Evolutionary conservation across 2,797 vertebrate genomes (phyloP).

Genomic region (Crossoptilon crossoptilon): DNA sequence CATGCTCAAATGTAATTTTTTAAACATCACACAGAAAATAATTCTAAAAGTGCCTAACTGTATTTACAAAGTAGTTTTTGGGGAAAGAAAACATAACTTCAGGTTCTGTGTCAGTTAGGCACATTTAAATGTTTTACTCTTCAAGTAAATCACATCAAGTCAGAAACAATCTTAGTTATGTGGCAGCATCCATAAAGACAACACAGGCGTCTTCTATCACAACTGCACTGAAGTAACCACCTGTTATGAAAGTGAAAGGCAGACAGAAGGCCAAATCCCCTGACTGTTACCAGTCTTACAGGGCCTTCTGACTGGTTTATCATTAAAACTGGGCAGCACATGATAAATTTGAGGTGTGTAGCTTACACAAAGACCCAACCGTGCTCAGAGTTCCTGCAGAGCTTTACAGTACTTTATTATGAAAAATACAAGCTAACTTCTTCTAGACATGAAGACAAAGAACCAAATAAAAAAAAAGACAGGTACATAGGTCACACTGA

Average conservation of each 20-base stretch:
- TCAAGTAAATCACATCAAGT: background rate
- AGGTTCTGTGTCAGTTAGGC: background rate
- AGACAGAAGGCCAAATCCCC: background rate
- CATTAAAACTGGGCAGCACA: background rate
- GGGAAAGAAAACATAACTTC: background rate
- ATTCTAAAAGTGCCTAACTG: background rate
- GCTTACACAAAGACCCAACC: background rate
- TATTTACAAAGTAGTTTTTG: background rate
- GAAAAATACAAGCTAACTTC: constrained; percentile 38
- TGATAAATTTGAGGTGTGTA: constrained; percentile 1
- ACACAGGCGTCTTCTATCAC: background rate
- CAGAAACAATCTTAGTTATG: background rate
- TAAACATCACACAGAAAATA: constrained; percentile 1
- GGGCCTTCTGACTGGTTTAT: constrained; percentile 15
- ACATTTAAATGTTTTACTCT: constrained; percentile 6
- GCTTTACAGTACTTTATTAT: constrained; percentile 35
- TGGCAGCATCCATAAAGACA: background rate
- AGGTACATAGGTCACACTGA: constrained; percentile 7
- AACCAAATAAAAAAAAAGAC: background rate
- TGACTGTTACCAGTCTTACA: background rate
- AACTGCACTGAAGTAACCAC: background rate
- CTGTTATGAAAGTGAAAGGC: background rate
- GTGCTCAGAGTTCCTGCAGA: constrained; percentile 29
- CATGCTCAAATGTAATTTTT: background rate
- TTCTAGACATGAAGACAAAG: background rate